phyloP scores from a whole-genome alignment of 1,140 invertebrate genomes.

The Drosophila teissieri region DNA sequence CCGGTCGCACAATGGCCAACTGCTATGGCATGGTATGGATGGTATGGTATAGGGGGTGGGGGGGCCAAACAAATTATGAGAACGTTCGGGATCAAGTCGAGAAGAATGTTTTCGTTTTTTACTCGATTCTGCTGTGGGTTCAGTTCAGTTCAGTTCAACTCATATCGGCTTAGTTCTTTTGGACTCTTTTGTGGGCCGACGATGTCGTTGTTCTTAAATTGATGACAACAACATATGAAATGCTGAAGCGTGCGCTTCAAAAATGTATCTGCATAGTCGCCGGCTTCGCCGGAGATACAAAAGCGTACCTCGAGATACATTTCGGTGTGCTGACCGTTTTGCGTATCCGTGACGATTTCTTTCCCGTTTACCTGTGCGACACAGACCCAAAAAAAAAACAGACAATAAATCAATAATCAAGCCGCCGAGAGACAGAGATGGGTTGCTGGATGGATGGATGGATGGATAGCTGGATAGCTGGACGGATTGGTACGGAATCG shows the following conservation, averaged over 20 bases:
- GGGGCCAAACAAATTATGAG: slow-evolving; percentile 76
- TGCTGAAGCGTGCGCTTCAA: slow-evolving; percentile 78
- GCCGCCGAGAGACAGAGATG: slow-evolving; percentile 18
- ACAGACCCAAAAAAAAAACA: slow-evolving; percentile 37
- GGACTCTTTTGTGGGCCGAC: slow-evolving; percentile 35
- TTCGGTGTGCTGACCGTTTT: slow-evolving; percentile 47
- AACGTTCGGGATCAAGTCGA: slow-evolving; percentile 68
- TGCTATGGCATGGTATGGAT: not conserved
- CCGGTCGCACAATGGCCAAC: slow-evolving; percentile 38
- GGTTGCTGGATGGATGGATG: slow-evolving; percentile 7
- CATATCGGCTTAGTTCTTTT: slow-evolving; percentile 5
- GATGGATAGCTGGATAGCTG: slow-evolving; percentile 1
- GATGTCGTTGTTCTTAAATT: slow-evolving; percentile 65
- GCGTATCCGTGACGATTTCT: slow-evolving; percentile 77
- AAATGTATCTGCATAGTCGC: slow-evolving; percentile 69
- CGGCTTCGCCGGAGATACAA: slow-evolving; percentile 10
- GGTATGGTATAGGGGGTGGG: not conserved
- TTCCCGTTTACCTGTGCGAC: slow-evolving; percentile 66
- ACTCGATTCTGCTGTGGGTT: slow-evolving; percentile 29
- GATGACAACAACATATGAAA: slow-evolving; percentile 78
- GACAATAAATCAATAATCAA: slow-evolving; percentile 82
- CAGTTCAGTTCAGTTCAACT: not conserved
- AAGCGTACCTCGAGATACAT: slow-evolving; percentile 40
- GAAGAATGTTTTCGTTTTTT: slow-evolving; percentile 71
- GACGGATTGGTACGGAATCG: slow-evolving; percentile 10